Evolutionary conservation across 2,797 vertebrate genomes (phyloP), one percentile per base, ranked within the genome.

Genomic region (Micrastur ruficollis): DNA sequence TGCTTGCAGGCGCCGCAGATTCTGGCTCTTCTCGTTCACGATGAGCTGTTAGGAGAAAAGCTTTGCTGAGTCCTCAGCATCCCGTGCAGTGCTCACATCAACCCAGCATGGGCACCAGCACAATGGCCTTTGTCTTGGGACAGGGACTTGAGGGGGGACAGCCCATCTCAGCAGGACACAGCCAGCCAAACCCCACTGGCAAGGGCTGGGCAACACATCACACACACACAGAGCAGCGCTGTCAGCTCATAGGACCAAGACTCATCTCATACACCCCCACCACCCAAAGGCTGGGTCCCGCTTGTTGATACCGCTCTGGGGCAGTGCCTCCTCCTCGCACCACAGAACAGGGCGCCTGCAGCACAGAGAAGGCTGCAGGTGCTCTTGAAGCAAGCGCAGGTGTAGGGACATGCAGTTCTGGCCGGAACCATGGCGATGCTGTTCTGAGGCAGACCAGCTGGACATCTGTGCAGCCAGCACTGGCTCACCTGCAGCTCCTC

Each of bases 1-100:
- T 0, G 99, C 99, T 95, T 99, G 99, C 72, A 99, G 97, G 96
- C 99, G 99, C 95, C 99, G 98, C 67, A 99, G 98, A 95, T 99
- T 99, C 96, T 99, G 99, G 91, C 99, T 99, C 96, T 99, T 99
- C 47, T 99, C 99, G 0, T 99, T 99, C 59, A 99, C 99, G 0
- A 99, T 99, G 95, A 99, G 90, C 99, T 99, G 74, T 17, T 5
- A 40, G 22, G 16, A 73, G 10, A 87, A 73, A 49, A 86, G 55
- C 70, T 56, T 44, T 19, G 52, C 40, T 80, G 26, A 61, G 49
- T 4, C n/a, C 29, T 66, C 27, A 11, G 18, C 0, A 0, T 2
- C 10, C 31, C 6, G 0, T 2, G 8, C 34, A 21, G 22, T 3
- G 0, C 34, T 47, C n/a, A 10, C 16, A 36, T 23, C 23, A 31